Base-by-base conservation (phyloP, 2,797 vertebrate genomes). In the Salarias fasciatus region DNA sequence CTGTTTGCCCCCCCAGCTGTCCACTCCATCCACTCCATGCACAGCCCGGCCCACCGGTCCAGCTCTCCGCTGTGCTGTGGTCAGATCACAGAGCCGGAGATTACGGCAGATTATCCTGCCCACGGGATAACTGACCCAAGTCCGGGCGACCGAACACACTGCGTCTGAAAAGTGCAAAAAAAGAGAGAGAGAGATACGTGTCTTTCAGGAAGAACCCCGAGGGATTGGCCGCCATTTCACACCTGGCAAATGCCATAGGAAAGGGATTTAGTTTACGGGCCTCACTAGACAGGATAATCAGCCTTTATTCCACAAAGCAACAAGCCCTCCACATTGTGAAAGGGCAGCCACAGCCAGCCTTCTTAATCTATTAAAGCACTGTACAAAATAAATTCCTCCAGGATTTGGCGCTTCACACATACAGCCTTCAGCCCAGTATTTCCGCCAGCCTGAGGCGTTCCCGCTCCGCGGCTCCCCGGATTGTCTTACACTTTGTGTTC, bases 71-170 rank as follows among this genome's bases (percentile, higher is more conserved):
- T 51, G 60, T 42, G 15, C 72, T 72, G 60, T 48, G 76, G 87
- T 87, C 71, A 84, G 83, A 89, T 86, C 85, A 83, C 79, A 83
- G 71, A 80, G 60, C 50, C 11, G 37, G 55, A 86, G 91, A 92
- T 92, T 91, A 93, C 74, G 82, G 84, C 74, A 88, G 87, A 92
- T 92, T 90, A 91, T 88, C 84, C 81, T 77, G 60, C 69, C 80
- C 72, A 75, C 75, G 63, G 82, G 77, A 84, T 82, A 53, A 67
- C 72, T 48, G 42, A 75, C 71, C 67, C 64, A 37, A 51, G 72
- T 65, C 73, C 31, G 55, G 63, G 55, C 50, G 15, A 74, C 52
- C 53, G 13, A 79, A 72, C 73, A 62, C 52, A 52, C 60, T 58
- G 70, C 70, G 75, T 68, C 68, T 71, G 47, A 84, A 74, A 82